Base-by-base conservation (phyloP, 2,888 invertebrate species). In the Drosophila hawaiiensis region DNA sequence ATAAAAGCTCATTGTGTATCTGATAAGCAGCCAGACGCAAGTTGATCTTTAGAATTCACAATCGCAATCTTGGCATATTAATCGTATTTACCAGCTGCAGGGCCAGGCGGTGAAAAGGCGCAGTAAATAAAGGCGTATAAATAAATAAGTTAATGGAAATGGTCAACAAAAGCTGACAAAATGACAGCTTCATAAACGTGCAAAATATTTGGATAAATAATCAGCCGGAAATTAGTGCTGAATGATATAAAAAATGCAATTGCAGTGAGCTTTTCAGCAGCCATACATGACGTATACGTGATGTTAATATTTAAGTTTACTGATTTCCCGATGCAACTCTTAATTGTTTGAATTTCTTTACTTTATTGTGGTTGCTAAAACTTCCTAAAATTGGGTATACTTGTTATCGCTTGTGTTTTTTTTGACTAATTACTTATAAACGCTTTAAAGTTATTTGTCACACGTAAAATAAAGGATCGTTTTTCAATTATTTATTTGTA, bases 171-270 rank as follows among this genome's bases (percentile, higher is more conserved):
- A 71, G 63, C 59, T 61, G 67, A 60, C 47, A 39, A 54, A 66
- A 76, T 49, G 73, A 65, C 64, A 78, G 63, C 62, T 73, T 70
- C 31, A 80, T 66, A 54, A 60, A 53, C 49, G 41, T 7, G 19
- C 43, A 61, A 63, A 71, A 71, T 73, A 72, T 73, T 68, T 60
- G 68, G 65, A 71, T 75, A 78, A 70, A 67, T 72, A 53, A 69
- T 61, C 37, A 60, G 55, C 55, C 70, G 73, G 66, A 76, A 72
- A 82, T 82, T 78, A 73, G 33, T 66, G 64, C 49, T 50, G 28
- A 70, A 31, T 60, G 64, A 56, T 68, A 73, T 70, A 87, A 89
- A 49, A 50, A 50, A 76, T 79, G 79, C 90, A 79, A 84, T 77
- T 64, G 66, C 69, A 39, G 14, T 10, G 25, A 22, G 39, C 16